These are phyloP conservation scores for Lasioglossum baleicum DNA, from an alignment of 1,140 invertebrate genomes.

Conservation along the genomic window DNA sequence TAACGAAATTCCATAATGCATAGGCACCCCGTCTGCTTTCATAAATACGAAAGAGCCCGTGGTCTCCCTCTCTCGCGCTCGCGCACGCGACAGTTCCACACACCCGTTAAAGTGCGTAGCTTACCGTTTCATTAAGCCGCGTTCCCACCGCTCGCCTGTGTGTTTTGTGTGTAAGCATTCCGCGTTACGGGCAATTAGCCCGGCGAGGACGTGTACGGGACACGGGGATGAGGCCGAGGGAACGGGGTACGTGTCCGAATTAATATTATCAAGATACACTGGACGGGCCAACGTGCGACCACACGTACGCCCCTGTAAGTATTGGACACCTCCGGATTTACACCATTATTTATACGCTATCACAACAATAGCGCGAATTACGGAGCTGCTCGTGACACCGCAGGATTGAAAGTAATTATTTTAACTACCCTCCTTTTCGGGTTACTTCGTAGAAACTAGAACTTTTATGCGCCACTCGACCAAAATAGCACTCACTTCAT, in stretches of 20 bases:
- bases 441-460: too few relatives aligned
- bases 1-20: slow-evolving; percentile 12
- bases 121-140: neutral
- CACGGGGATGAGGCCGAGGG: neutral
- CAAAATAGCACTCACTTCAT: too few relatives aligned
- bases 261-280: slow-evolving; percentile 11
- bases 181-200: slow-evolving; percentile 32
- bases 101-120: neutral
- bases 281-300: neutral
- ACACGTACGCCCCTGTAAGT: neutral
- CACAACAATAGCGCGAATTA: too few relatives aligned
- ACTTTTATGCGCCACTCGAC: too few relatives aligned
- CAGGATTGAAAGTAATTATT: too few relatives aligned
- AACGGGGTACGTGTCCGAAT: neutral
- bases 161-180: slow-evolving; percentile 19
- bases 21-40: neutral
- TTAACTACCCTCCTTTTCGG: too few relatives aligned
- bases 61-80: too few relatives aligned
- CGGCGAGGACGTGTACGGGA: neutral
- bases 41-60: neutral
- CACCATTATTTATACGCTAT: too few relatives aligned
- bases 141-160: neutral
- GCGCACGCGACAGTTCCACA: neutral
- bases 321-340: too few relatives aligned
- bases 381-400: too few relatives aligned